Evolutionary conservation across 1,140 invertebrate genomes (phyloP).

Genomic region (Apis cerana): DNA sequence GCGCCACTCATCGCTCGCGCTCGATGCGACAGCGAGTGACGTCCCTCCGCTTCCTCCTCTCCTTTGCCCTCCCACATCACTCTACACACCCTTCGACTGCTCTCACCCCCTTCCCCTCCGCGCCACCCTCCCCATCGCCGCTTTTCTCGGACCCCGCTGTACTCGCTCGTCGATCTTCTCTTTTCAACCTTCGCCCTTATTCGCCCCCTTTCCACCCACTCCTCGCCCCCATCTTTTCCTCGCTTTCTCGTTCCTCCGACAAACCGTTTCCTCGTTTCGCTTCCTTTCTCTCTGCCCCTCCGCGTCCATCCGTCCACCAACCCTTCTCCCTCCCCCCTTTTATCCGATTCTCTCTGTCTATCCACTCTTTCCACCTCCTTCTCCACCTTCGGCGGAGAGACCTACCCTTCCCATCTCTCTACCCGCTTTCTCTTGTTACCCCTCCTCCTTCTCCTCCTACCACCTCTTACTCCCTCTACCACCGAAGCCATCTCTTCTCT

Average conservation of each 20-base stretch:
- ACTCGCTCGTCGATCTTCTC: slow-evolving; percentile 21
- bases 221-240: slow-evolving; percentile 24
- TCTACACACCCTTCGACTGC: slow-evolving; percentile 14
- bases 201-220: slow-evolving; percentile 28
- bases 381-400: slow-evolving; percentile 42
- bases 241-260: neutral
- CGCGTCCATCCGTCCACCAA: slow-evolving; percentile 1
- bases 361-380: slow-evolving; percentile 16
- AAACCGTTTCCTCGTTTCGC: slow-evolving; percentile 15
- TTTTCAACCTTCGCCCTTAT: slow-evolving; percentile 49
- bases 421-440: slow-evolving; percentile 70
- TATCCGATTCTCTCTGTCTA: neutral
- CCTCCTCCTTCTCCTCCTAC: slow-evolving; percentile 45
- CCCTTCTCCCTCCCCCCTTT: slow-evolving; percentile 5
- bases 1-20: slow-evolving; percentile 78
- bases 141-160: slow-evolving; percentile 21
- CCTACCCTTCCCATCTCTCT: slow-evolving; percentile 43
- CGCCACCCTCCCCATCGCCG: slow-evolving; percentile 9
- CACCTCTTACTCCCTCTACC: slow-evolving; percentile 4
- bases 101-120: neutral
- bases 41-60: slow-evolving; percentile 62
- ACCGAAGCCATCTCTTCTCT: slow-evolving; percentile 56
- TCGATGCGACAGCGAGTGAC: slow-evolving; percentile 79
- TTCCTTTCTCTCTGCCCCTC: slow-evolving; percentile 2
- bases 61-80: slow-evolving; percentile 41